These are phyloP conservation scores for Ptychoptera albimana DNA, from an alignment of 2,888 invertebrate species.

Conservation along the genomic window DNA sequence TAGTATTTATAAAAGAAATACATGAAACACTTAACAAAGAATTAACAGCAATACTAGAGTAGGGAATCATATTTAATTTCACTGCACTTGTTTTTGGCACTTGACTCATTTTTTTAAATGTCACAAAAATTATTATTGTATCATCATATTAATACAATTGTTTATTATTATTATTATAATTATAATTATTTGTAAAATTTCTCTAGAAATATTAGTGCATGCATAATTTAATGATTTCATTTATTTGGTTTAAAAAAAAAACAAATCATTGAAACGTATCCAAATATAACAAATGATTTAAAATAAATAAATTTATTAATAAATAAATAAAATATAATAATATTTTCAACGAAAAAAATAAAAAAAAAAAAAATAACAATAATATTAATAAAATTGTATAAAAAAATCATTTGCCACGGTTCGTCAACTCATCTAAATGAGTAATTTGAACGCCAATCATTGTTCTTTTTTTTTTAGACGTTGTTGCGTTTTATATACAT, in stretches of 20 bases:
- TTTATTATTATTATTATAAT: too few species aligned
- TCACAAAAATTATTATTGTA: too few species aligned
- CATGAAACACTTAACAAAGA: too few species aligned
- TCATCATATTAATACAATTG: too few species aligned
- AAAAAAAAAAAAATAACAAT: slow-evolving; percentile 1
- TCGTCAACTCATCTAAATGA: slow-evolving; percentile 10
- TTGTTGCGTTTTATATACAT: slow-evolving; percentile 1
- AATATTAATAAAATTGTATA: slow-evolving; percentile 1
- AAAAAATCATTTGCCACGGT: slow-evolving; percentile 7
- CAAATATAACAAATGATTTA: slow-evolving; percentile 6
- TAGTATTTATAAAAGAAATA: too few species aligned
- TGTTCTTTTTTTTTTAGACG: slow-evolving; percentile 1
- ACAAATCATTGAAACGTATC: slow-evolving; percentile 9
- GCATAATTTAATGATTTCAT: too few species aligned
- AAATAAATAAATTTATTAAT: slow-evolving; percentile 1
- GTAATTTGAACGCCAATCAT: slow-evolving; percentile 8
- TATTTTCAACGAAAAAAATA: background rate
- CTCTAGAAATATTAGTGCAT: too few species aligned
- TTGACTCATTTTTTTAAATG: too few species aligned
- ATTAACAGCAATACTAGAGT: too few species aligned
- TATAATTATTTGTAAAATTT: too few species aligned
- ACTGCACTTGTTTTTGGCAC: too few species aligned
- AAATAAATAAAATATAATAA: slow-evolving; percentile 1
- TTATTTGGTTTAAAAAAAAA: background rate
- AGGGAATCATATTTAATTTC: too few species aligned